Evolutionary conservation across 2,888 invertebrate species (phyloP).

Genomic region (Lagria hirta): DNA sequence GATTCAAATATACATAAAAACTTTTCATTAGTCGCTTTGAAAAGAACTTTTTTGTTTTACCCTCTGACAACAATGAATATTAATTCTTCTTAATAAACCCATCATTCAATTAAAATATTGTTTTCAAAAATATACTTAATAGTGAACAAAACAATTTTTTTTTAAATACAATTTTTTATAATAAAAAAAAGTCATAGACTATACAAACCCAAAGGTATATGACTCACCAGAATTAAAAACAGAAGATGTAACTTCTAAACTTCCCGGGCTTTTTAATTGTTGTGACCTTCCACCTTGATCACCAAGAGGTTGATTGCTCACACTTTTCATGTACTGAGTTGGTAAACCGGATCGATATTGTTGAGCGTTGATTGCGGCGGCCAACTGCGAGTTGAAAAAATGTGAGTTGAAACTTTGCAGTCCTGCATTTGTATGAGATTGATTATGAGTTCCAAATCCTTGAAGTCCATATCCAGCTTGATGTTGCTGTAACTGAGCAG

Average conservation of each 20-base stretch:
- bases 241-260: conserved; percentile 58
- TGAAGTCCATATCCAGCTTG: conserved; percentile 56
- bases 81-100: too few species aligned
- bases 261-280: conserved; percentile 61
- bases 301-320: conserved; percentile 43
- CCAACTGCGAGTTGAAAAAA: conserved; percentile 62
- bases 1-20: conserved; percentile 10
- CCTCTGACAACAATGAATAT: too few species aligned
- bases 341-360: conserved; percentile 65
- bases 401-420: conserved; percentile 59
- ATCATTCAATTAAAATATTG: too few species aligned
- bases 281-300: conserved; percentile 52
- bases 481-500: conserved; percentile 53
- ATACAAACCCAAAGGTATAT: too few species aligned
- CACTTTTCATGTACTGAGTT: conserved; percentile 52
- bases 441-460: conserved; percentile 54
- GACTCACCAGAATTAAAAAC: conserved; percentile 60
- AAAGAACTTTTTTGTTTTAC: too few species aligned
- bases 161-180: too few species aligned
- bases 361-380: conserved; percentile 63
- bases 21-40: neutral
- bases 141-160: too few species aligned
- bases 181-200: too few species aligned
- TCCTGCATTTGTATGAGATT: conserved; percentile 55
- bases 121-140: too few species aligned